Evolutionary conservation across 37 sponge, comb jelly and placozoan genomes (phyloP).

Genomic region (Oopsacas minuta): DNA sequence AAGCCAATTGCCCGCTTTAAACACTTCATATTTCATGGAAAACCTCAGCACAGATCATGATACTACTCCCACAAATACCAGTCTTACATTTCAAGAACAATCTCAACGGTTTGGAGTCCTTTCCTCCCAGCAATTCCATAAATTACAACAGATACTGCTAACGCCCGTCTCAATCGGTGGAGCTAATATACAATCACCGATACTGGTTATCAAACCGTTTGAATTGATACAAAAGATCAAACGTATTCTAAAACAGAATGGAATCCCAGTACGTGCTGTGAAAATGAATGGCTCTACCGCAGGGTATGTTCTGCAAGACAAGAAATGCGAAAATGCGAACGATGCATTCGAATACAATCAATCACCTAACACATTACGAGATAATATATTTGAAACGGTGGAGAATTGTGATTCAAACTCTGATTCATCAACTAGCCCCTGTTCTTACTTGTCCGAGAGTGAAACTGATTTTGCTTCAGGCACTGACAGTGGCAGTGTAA

Average conservation of each 20-base stretch:
- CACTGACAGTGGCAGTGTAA: background rate
- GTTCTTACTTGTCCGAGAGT: background rate
- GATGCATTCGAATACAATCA: background rate
- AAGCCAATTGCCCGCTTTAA: too few species aligned
- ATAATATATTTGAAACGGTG: background rate
- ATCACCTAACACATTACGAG: background rate
- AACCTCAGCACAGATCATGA: background rate
- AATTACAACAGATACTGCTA: background rate
- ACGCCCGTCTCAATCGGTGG: background rate
- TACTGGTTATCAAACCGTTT: background rate
- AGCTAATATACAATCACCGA: background rate
- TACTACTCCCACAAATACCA: background rate
- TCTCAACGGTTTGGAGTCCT: background rate
- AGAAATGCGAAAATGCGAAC: background rate
- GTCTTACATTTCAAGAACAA: background rate
- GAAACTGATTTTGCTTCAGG: background rate
- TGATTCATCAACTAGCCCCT: background rate
- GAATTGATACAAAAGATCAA: background rate
- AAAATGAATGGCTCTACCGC: background rate
- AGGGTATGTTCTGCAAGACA: background rate
- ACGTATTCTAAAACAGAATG: background rate
- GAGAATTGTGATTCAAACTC: background rate
- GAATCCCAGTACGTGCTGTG: background rate
- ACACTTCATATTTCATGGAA: too few species aligned
- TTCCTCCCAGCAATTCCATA: background rate